Evolutionary conservation across 2,888 invertebrate genomes (phyloP), one percentile per base, ranked within the genome.

Genomic region (Tiliacea aurago): DNA sequence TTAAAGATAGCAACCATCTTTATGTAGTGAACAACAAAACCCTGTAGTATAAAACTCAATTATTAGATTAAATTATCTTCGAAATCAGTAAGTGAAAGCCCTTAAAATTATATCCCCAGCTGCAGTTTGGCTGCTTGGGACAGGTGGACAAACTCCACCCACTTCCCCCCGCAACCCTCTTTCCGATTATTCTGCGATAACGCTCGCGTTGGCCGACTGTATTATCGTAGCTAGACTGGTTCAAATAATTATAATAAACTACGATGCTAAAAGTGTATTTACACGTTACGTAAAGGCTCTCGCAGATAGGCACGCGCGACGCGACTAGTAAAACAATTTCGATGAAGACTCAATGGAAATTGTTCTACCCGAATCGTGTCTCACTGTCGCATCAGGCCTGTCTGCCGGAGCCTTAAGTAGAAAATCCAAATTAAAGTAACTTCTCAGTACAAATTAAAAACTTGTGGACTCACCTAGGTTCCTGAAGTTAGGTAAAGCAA

Each of bases 381-480:
- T 1, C 28, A 28, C 28, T 3, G 37, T 37, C 4, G 37, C 37
- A 37, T 37, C 4, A 28, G 28, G 28, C 28, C n/a, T 2, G 33
- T 33, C 33, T 33, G 33, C 33, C 5, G 37, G 37, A 37, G 41
- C 41, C 41, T 9, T 41, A 62, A 47, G 13, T 47, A 47, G 20
- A 63, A 64, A 53, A 15, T 18, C 5, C 5, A 51, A 64, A 28
- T 41, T 15, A 6, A 15, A 43, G 6, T 41, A 0, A 41, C 0
- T 41, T 5, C 41, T 7, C 4, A 41, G 41, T 41, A 37, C 4
- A 37, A 37, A 37, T 45, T 23, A 15, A 20, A 41, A 41, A 28
- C 20, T 10, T 20, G 13, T 49, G 49, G 6, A 66, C 76, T 73
- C 23, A 76, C 73, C 43, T 23, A 56, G 2, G 23, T n/a, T 45